These are phyloP conservation scores for Montifringilla adamsi DNA, from an alignment of 2,113 vertebrate genomes.

Conservation along the genomic window DNA sequence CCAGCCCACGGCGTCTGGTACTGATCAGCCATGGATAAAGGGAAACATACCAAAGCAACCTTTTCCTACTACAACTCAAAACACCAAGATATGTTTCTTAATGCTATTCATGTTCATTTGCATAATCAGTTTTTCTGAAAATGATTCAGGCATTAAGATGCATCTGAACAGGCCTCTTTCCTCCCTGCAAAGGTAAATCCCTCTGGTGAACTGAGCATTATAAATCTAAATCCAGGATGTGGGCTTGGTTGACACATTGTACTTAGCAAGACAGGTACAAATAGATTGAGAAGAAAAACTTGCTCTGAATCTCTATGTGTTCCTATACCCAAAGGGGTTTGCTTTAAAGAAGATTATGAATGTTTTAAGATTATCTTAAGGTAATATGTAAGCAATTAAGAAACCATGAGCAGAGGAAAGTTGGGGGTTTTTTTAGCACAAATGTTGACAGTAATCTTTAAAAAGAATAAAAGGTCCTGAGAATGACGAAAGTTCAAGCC, in stretches of 20 bases:
- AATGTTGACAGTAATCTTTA: not conserved
- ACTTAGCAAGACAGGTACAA: slow-evolving; percentile 55
- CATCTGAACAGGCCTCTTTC: slow-evolving; percentile 37
- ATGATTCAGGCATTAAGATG: slow-evolving; percentile 54
- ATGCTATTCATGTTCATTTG: slow-evolving; percentile 39
- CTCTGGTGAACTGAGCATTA: slow-evolving; percentile 51
- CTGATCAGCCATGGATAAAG: not conserved
- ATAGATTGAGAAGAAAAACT: slow-evolving; percentile 27
- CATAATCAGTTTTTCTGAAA: slow-evolving; percentile 62
- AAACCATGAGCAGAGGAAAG: not conserved
- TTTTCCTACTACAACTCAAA: not conserved
- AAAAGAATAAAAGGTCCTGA: not conserved
- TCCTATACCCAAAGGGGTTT: slow-evolving; percentile 37
- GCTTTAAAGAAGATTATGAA: slow-evolving; percentile 51
- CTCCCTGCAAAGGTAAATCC: slow-evolving; percentile 58
- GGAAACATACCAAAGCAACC: not conserved
- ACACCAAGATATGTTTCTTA: slow-evolving; percentile 5
- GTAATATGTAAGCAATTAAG: slow-evolving; percentile 42
- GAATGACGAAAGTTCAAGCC: not conserved
- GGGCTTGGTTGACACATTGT: slow-evolving; percentile 7
- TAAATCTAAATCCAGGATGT: slow-evolving; percentile 58
- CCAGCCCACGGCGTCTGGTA: not conserved
- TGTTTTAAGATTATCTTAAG: slow-evolving; percentile 42
- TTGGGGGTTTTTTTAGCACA: not conserved
- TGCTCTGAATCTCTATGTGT: not conserved